Percentiles rank a stretch among this genome's conserved stretches.
Evolutionary conservation across 2,797 vertebrate species (phyloP).

Genomic region (Tapera naevia): DNA sequence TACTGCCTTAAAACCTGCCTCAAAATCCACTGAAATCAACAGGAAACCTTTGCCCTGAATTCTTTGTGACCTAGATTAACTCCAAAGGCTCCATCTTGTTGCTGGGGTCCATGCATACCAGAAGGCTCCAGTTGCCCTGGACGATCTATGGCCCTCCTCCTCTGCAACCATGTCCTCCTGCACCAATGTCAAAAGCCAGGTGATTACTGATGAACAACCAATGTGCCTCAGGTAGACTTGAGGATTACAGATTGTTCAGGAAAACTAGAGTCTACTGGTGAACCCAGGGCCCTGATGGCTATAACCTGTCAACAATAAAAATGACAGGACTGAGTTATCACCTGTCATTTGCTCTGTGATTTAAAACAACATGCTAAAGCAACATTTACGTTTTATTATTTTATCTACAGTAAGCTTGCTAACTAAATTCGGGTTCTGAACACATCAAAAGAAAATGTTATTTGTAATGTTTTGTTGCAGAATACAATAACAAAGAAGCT

Average conservation of each 20-base stretch:
- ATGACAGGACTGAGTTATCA: neutral
- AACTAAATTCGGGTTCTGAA: neutral
- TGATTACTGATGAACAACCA: fast-evolving
- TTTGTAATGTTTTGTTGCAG: neutral
- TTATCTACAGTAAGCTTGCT: neutral
- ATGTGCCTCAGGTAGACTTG: neutral
- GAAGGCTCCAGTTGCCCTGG: neutral
- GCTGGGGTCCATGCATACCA: fast-evolving
- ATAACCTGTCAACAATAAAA: neutral
- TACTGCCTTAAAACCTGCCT: neutral
- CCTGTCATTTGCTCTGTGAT: neutral
- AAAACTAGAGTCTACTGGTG: neutral
- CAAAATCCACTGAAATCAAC: neutral
- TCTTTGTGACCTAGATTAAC: neutral
- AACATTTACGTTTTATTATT: neutral
- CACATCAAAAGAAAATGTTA: neutral
- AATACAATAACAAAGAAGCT: neutral
- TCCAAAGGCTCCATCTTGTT: neutral
- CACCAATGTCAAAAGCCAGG: neutral
- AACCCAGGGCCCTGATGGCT: neutral
- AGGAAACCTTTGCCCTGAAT: neutral
- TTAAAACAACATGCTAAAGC: neutral
- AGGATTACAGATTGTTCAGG: neutral
- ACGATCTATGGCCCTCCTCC: neutral
- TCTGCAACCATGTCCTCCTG: neutral